phyloP scores from a whole-genome alignment of 2,113 vertebrate genomes.

The Symphodus melops region DNA sequence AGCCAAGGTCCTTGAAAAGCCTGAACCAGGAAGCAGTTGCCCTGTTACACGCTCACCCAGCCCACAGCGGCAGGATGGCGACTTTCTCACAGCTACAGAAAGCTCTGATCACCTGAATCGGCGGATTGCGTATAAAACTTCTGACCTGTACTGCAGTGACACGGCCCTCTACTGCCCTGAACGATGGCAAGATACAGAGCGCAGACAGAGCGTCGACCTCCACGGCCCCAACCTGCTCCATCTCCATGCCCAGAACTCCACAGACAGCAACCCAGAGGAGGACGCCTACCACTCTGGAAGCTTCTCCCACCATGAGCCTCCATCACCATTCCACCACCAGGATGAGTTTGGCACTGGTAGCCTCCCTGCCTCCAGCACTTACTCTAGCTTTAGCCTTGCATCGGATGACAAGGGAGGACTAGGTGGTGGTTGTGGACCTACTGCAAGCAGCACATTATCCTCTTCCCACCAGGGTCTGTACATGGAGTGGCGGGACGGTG shows the following conservation, averaged over 20 bases:
- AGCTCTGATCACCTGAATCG: slow-evolving; percentile 83
- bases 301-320: slow-evolving; percentile 86
- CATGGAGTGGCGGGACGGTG: slow-evolving; percentile 87
- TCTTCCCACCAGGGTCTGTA: slow-evolving; percentile 92
- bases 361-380: slow-evolving; percentile 90
- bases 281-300: slow-evolving; percentile 86
- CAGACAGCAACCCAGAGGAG: slow-evolving; percentile 89
- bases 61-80: slow-evolving; percentile 78
- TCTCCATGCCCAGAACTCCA: slow-evolving; percentile 89
- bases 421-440: slow-evolving; percentile 75
- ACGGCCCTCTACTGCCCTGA: slow-evolving; percentile 94
- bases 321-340: slow-evolving; percentile 77
- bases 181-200: slow-evolving; percentile 84
- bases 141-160: slow-evolving; percentile 93
- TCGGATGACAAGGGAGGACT: slow-evolving; percentile 90
- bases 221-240: slow-evolving; percentile 83
- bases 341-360: slow-evolving; percentile 87
- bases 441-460: slow-evolving; percentile 87
- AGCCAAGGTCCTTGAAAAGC: slow-evolving; percentile 92
- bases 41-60: slow-evolving; percentile 86
- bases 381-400: slow-evolving; percentile 93
- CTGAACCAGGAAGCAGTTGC: slow-evolving; percentile 86
- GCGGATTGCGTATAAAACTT: slow-evolving; percentile 86
- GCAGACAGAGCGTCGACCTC: slow-evolving; percentile 89
- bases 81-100: slow-evolving; percentile 78